Base-by-base conservation (phyloP, 2,797 vertebrate genomes). In the Acanthiza pusilla region DNA sequence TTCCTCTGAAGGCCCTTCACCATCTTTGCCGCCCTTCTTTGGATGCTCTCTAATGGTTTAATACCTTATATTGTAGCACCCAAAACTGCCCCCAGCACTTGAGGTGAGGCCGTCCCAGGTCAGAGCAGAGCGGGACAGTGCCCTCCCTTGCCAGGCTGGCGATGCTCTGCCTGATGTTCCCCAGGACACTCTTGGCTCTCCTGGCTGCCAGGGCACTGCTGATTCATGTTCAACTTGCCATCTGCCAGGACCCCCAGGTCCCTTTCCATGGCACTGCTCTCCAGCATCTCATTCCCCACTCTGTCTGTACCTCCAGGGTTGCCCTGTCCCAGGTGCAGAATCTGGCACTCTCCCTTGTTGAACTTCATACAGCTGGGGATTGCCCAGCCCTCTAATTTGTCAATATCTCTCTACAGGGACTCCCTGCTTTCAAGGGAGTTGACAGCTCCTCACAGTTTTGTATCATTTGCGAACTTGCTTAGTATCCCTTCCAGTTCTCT, bases 91-190 rank as follows among this genome's bases (percentile, higher is more conserved):
- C 25, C 5, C 34, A 62, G 1, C 5, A 40, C 8, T 77, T 9
- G 13, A 62, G 38, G 11, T 42, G 48, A 77, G 25, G 30, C 20
- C 1, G 0, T 7, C 2, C 30, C 73, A 12, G 11, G 2, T 4
- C 67, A 45, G 57, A 54, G 40, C 40, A 55, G 20, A 70, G 42
- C 0, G 0, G 48, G 34, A 42, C 42, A 77, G 42, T 62, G 11
- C 17, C 26, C 30, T 42, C 30, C 14, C 48, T 40, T 77, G 63
- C 25, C 55, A 0, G 0, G 16, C 23, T 61, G 47, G 19, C 0
- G 0, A 11, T 20, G 29, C 38, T 38, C 47, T 2, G 2, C 29
- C 40, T 61, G 63, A 38, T 38, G 10, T 1, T 7, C 20, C 38
- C 6, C 63, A 61, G 29, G 29, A 34, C 40, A 54, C 2, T 1